These are phyloP conservation scores for Ceratina calcarata DNA, from an alignment of 1,140 invertebrate genomes.

Conservation along the genomic window DNA sequence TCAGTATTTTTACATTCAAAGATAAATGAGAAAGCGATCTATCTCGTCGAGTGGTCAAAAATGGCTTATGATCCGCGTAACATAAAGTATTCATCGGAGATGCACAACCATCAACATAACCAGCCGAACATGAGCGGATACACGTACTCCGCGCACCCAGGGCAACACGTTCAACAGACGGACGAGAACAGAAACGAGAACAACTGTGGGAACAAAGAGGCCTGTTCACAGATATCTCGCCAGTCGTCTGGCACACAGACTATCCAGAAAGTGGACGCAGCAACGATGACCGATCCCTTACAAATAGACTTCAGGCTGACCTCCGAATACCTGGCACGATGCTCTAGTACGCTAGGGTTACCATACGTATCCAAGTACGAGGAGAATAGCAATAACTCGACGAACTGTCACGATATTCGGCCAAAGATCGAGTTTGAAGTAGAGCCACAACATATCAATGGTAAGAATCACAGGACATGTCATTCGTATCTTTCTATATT, in stretches of 20 bases:
- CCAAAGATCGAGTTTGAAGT: constrained; percentile 75
- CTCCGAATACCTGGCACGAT: constrained; percentile 77
- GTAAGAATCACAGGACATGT: constrained; percentile 49
- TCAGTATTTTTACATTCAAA: not conserved
- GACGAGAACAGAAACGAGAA: constrained; percentile 78
- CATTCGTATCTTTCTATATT: not conserved
- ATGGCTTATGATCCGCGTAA: constrained; percentile 75
- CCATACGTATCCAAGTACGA: constrained; percentile 76
- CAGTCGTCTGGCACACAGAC: constrained; percentile 74
- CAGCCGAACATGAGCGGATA: constrained; percentile 66
- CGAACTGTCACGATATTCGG: constrained; percentile 68
- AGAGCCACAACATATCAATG: constrained; percentile 75
- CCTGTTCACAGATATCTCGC: constrained; percentile 65
- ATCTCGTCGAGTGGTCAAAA: not conserved
- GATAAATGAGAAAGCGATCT: constrained; percentile 17
- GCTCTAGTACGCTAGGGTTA: constrained; percentile 73
- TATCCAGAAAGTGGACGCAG: constrained; percentile 79
- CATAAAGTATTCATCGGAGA: constrained; percentile 69
- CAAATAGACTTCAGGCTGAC: constrained; percentile 77
- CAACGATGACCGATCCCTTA: constrained; percentile 81
- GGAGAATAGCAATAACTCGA: constrained; percentile 70
- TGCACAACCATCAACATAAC: constrained; percentile 62
- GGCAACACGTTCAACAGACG: constrained; percentile 64
- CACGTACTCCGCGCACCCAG: constrained; percentile 61
- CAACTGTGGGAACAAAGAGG: constrained; percentile 74